phyloP scores from a whole-genome alignment of 2,888 invertebrate species.

The Caenorhabditis zanzibari region DNA sequence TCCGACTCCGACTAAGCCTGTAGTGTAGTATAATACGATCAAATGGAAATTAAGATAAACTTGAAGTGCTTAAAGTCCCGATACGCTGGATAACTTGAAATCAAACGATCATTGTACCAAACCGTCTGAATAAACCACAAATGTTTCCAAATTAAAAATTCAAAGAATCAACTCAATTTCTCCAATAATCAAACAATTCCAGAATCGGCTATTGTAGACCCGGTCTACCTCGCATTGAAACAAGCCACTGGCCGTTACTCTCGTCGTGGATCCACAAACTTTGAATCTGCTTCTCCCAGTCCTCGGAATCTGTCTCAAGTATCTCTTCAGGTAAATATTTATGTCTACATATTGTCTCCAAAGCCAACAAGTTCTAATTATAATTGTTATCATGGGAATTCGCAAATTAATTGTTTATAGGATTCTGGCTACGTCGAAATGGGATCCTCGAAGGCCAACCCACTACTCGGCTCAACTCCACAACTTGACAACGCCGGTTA shows the following conservation, averaged over 20 bases:
- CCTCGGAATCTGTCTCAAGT: constrained; percentile 82
- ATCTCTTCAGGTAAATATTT: constrained; percentile 77
- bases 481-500: constrained; percentile 79
- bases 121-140: not conserved
- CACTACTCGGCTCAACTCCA: constrained; percentile 81
- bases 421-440: constrained; percentile 82
- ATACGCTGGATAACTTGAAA: too few relatives aligned
- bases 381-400: not conserved
- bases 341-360: constrained; percentile 7
- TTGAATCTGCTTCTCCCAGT: constrained; percentile 81
- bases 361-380: not conserved
- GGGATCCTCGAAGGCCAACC: constrained; percentile 64
- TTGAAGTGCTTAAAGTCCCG: too few relatives aligned
- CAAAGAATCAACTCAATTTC: not conserved
- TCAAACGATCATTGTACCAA: too few relatives aligned
- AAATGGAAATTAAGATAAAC: too few relatives aligned
- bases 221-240: constrained; percentile 82
- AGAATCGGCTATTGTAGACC: constrained; percentile 75
- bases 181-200: not conserved
- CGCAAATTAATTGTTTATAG: constrained; percentile 66
- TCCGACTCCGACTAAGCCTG: too few relatives aligned
- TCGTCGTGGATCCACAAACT: constrained; percentile 77
- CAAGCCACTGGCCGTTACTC: constrained; percentile 82
- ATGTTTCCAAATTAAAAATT: constrained; percentile 5
- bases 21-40: too few relatives aligned